phyloP scores from a whole-genome alignment of 2,113 vertebrate species.

The Astur gentilis region DNA sequence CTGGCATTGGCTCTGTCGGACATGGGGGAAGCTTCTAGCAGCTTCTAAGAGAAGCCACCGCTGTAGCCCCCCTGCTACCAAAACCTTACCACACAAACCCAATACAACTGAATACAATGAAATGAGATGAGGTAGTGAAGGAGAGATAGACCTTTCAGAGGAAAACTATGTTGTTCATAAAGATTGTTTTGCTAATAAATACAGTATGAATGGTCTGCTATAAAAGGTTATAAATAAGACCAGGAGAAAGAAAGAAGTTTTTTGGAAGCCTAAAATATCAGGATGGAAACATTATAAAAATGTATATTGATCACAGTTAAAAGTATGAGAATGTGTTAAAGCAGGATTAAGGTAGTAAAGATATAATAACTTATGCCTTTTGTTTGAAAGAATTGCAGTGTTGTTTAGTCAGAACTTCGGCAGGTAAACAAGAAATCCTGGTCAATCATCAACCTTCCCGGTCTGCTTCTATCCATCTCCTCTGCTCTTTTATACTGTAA shows the following conservation, averaged over 20 bases:
- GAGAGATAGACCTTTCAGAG: not conserved
- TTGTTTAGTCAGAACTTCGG: not conserved
- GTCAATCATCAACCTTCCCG: not conserved
- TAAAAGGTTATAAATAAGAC: not conserved
- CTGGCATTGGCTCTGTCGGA: too few relatives aligned
- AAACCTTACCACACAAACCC: not conserved
- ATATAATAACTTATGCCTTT: not conserved
- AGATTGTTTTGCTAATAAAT: not conserved
- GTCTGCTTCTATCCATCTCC: not conserved
- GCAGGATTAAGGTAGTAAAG: not conserved
- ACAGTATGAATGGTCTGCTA: not conserved
- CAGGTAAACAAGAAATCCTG: not conserved
- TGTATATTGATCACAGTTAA: not conserved
- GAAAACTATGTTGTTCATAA: constrained; percentile 14
- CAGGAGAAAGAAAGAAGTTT: not conserved
- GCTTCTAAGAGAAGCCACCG: too few relatives aligned
- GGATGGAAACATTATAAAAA: not conserved
- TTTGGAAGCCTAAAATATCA: constrained; percentile 5
- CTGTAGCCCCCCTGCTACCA: accelerated
- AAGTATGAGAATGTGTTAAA: not conserved
- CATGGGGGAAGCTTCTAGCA: too few relatives aligned
- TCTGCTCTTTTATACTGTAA: not conserved
- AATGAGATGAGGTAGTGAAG: not conserved
- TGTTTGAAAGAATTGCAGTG: not conserved
- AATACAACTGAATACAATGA: not conserved